phyloP scores from a whole-genome alignment of 53 echinoderm and acorn worm genomes.

The Zoroaster sp. region DNA sequence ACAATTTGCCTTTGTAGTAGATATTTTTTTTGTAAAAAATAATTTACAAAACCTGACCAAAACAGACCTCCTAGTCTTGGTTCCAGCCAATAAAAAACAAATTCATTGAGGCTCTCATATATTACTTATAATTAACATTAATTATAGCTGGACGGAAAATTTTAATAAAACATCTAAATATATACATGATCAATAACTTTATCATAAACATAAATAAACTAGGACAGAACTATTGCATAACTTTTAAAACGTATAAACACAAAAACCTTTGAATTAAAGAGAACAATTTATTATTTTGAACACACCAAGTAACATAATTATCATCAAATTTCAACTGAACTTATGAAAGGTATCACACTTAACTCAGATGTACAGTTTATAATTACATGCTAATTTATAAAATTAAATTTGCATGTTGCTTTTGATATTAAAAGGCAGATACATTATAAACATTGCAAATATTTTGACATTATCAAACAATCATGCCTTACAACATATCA shows the following conservation, averaged over 20 bases:
- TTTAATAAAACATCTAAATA: neutral
- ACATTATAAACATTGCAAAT: too few species aligned
- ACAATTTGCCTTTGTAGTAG: neutral
- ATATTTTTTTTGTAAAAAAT: neutral
- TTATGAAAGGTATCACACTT: neutral
- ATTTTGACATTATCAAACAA: too few species aligned
- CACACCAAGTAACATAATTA: neutral
- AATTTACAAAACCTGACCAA: neutral
- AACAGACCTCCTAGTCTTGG: too few species aligned
- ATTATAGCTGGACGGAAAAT: slow-evolving; percentile 7
- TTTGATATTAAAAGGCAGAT: too few species aligned
- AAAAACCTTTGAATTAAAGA: neutral
- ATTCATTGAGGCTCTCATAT: neutral
- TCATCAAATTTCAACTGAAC: neutral
- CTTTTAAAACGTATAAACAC: neutral
- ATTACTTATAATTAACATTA: neutral
- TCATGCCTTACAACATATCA: too few species aligned
- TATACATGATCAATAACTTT: neutral
- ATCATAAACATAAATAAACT: neutral
- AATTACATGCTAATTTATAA: too few species aligned
- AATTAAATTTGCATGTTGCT: too few species aligned
- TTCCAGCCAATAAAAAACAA: neutral
- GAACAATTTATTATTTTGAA: neutral
- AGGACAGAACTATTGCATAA: neutral
- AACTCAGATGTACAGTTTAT: too few species aligned